phyloP scores from a whole-genome alignment of 2,113 vertebrate species.

The Heptranchias perlo region DNA sequence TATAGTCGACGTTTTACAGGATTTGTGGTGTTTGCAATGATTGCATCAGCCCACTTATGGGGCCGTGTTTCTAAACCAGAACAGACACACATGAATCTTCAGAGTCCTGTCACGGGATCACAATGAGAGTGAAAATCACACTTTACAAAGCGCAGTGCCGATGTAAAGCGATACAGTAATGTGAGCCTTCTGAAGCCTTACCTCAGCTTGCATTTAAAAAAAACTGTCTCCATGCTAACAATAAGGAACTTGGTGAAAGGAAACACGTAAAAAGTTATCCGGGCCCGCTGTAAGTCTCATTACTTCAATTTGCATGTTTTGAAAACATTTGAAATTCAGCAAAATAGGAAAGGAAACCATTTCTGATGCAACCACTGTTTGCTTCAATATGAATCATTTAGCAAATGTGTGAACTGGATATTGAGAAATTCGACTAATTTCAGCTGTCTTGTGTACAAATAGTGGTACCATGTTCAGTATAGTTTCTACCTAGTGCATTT shows the following conservation, averaged over 20 bases:
- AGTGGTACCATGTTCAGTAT: not conserved
- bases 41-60: not conserved
- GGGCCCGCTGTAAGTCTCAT: not conserved
- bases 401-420: not conserved
- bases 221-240: not conserved
- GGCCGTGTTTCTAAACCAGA: not conserved
- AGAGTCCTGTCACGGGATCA: not conserved
- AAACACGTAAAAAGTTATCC: not conserved
- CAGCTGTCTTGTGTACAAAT: not conserved
- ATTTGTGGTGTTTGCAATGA: not conserved
- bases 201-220: not conserved
- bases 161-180: not conserved
- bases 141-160: not conserved
- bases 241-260: not conserved
- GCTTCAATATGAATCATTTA: not conserved
- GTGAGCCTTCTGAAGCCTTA: not conserved
- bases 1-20: not conserved
- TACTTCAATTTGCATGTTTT: not conserved
- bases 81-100: not conserved
- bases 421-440: constrained; percentile 8
- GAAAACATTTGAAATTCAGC: constrained; percentile 10
- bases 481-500: not conserved
- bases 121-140: not conserved
- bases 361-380: constrained; percentile 19
- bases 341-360: not conserved